Evolutionary conservation across 2,113 vertebrate genomes (phyloP), one percentile per base, ranked within the genome.

Genomic region (Pantherophis guttatus): DNA sequence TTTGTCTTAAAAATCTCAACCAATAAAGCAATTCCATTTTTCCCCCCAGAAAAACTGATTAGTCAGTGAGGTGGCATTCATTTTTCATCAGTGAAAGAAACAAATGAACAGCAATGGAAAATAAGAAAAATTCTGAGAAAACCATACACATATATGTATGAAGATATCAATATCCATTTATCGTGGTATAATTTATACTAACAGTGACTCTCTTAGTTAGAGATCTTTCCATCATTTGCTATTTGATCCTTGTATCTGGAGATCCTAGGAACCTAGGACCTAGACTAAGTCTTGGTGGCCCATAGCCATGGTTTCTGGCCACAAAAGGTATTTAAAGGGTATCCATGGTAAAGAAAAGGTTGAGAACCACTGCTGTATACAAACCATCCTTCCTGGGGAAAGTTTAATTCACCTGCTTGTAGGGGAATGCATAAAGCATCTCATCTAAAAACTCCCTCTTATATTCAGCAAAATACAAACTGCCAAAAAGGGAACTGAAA

Each of bases 401-500:
- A 2, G 3, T n/a, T 55, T 53, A 8, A 87, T 87, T 54, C 52
- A 54, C 6, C 24, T n/a, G 26, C 12, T 87, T 87, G 3, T n/a
- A 57, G 19, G n/a, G n/a, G 12, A 88, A 33, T 88, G n/a, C n/a
- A 88, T 15, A 29, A n/a, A 88, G 26, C 7, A 33, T 55, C 29
- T n/a, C 87, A 55, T 88, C 29, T 19, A 88, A 52, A 26, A 52
- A 53, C 8, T 17, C 29, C 50, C 26, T 13, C 12, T 17, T 53
- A 26, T 52, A 19, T 88, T 87, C 26, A 81, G 12, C 10, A 87
- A 53, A 55, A 29, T 33, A 53, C 15, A 88, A 55, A 44, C 39
- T 58, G 55, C n/a, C 88, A 58, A 19, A 89, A 4, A 54, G 23
- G 26, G 21, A 58, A 89, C 88, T 94, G 93, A 94, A 23, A 87